A percentile compares a stretch with the other conserved stretches of the same genome.
Evolutionary conservation across 2,113 vertebrate species (phyloP).

Genomic region (Amphilophus citrinellus): DNA sequence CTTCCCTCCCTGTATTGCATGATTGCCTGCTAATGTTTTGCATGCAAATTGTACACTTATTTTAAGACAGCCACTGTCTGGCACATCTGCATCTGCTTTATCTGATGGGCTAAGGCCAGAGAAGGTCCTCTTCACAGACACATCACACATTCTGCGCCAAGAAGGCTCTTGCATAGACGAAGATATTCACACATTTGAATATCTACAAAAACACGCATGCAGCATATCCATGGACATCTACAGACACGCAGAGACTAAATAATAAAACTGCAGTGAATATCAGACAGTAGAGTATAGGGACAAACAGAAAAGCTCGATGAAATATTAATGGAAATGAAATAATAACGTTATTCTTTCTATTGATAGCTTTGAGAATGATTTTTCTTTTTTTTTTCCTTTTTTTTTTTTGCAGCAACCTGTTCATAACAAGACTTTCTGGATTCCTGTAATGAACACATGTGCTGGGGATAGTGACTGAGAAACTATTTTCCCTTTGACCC

Average conservation of each 20-base stretch:
- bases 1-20: conserved; percentile 23
- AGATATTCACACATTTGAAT: conserved; percentile 15
- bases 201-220: conserved; percentile 7
- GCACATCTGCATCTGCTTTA: conserved; percentile 37
- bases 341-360: conserved; percentile 68
- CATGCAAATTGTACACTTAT: conserved; percentile 23
- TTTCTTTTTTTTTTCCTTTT: conserved; percentile 1
- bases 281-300: conserved; percentile 64
- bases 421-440: conserved; percentile 12
- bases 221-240: conserved; percentile 26
- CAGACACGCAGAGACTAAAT: conserved; percentile 17
- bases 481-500: conserved; percentile 26
- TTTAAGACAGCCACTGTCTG: conserved; percentile 1
- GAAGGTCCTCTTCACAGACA: conserved; percentile 4
- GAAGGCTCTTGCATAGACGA: not conserved
- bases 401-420: conserved; percentile 43
- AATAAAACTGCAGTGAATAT: conserved; percentile 58
- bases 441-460: not conserved
- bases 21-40: conserved; percentile 37
- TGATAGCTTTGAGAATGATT: conserved; percentile 59
- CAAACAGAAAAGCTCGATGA: conserved; percentile 65
- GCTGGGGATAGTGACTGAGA: not conserved
- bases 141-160: conserved; percentile 3
- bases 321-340: conserved; percentile 82
- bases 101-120: conserved; percentile 29